Evolutionary conservation across 2,888 invertebrate genomes (phyloP).

Genomic region (Macrosiphum euphorbiae): DNA sequence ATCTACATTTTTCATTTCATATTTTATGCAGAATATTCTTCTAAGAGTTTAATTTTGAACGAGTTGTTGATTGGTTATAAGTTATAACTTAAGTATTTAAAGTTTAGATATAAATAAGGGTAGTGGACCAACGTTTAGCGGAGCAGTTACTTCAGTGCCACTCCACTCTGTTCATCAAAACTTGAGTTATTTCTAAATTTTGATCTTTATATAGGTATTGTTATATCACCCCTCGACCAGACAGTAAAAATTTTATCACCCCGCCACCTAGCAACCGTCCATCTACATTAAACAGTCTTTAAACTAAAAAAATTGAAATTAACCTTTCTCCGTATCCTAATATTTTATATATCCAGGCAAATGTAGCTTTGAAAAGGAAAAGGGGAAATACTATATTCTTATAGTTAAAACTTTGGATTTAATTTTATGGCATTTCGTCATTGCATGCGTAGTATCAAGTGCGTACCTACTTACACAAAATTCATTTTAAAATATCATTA

Average conservation of each 20-base stretch:
- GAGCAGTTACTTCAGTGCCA: no score
- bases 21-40: not conserved
- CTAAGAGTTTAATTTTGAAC: not conserved
- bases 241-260: not conserved
- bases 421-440: not conserved
- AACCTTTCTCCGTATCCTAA: no score
- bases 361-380: not conserved
- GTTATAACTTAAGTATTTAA: not conserved
- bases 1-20: no score
- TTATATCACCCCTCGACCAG: not conserved
- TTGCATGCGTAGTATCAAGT: not conserved
- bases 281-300: no score
- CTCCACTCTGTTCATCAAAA: not conserved
- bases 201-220: not conserved
- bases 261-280: not conserved
- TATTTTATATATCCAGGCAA: no score
- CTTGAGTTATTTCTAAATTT: not conserved
- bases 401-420: not conserved
- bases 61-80: not conserved
- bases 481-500: not conserved
- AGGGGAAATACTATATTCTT: not conserved
- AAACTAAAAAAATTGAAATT: no score
- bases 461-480: not conserved
- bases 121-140: no score
- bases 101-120: not conserved